phyloP scores from a whole-genome alignment of 2,113 vertebrate genomes.

The Meriones unguiculatus region DNA sequence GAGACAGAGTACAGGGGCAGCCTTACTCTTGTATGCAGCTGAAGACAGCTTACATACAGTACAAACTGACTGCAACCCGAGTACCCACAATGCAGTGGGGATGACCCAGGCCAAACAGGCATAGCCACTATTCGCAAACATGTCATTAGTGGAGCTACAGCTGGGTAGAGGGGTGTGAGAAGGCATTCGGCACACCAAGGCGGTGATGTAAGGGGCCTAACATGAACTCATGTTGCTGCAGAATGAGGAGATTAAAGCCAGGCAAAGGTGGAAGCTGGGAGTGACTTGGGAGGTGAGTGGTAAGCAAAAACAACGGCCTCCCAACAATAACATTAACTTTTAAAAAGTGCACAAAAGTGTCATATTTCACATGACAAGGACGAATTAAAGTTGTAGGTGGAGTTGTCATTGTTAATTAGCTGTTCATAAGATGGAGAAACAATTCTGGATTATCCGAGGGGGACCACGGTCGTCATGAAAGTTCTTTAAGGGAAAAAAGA shows the following conservation, averaged over 20 bases:
- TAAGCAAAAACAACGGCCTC: background rate
- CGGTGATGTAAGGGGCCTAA: no score
- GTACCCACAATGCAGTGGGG: no score
- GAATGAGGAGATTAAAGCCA: background rate
- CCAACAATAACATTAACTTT: background rate
- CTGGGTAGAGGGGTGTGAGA: background rate
- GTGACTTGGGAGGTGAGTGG: background rate
- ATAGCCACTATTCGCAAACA: background rate
- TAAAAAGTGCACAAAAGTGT: accelerated
- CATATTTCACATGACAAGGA: background rate
- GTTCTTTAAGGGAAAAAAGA: background rate
- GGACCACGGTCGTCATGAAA: background rate
- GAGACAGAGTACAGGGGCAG: background rate
- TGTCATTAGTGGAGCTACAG: background rate
- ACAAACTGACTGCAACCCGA: background rate
- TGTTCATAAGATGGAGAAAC: background rate
- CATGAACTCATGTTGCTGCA: no score
- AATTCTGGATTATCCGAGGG: background rate
- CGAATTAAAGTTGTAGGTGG: background rate
- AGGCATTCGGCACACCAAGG: background rate
- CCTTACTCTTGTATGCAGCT: background rate
- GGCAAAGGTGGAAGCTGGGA: background rate
- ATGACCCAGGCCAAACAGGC: background rate
- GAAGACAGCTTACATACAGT: background rate
- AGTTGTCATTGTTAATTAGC: no score